Conservation (phyloP, 1,140 invertebrate genomes). For the Conopomorpha cramerella region DNA sequence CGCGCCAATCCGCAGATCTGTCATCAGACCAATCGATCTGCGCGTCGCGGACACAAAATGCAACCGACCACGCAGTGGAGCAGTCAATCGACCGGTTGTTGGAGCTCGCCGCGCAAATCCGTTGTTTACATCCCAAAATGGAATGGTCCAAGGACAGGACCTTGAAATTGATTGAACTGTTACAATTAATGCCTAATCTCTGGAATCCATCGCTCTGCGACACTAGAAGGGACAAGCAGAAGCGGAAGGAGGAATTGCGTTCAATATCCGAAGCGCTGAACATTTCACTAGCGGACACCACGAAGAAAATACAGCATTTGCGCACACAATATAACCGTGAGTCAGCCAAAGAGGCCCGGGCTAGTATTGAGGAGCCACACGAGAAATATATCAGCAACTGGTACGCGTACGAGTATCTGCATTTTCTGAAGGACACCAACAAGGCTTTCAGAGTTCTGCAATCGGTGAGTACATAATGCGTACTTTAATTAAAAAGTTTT, state of each 20-base stretch:
- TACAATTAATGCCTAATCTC: slow-evolving; percentile 39
- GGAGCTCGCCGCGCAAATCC: no score
- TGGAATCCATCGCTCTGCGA: slow-evolving; percentile 47
- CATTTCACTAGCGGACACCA: slow-evolving; percentile 37
- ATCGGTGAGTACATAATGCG: slow-evolving; percentile 18
- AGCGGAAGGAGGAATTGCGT: slow-evolving; percentile 40
- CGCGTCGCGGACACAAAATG: no score
- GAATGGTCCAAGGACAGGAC: slow-evolving; percentile 52
- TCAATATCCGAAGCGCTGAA: slow-evolving; percentile 32
- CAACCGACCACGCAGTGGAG: no score
- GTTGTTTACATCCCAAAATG: no score
- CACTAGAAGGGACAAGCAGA: slow-evolving; percentile 42
- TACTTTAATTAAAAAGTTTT: not conserved
- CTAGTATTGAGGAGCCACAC: slow-evolving; percentile 31
- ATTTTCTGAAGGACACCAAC: slow-evolving; percentile 48
- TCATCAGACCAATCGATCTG: not conserved
- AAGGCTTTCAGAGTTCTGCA: slow-evolving; percentile 41
- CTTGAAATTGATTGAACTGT: slow-evolving; percentile 37
- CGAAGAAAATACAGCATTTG: slow-evolving; percentile 50
- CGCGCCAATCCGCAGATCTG: not conserved
- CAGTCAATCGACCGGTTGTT: no score
- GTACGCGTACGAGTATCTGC: slow-evolving; percentile 50
- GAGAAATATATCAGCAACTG: slow-evolving; percentile 49
- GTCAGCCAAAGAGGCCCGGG: slow-evolving; percentile 30
- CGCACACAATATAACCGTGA: slow-evolving; percentile 50